A percentile compares a stretch with the other conserved stretches of the same genome.
phyloP scores from a whole-genome alignment of 2,113 vertebrate genomes.

The Poeciliopsis occidentalis region DNA sequence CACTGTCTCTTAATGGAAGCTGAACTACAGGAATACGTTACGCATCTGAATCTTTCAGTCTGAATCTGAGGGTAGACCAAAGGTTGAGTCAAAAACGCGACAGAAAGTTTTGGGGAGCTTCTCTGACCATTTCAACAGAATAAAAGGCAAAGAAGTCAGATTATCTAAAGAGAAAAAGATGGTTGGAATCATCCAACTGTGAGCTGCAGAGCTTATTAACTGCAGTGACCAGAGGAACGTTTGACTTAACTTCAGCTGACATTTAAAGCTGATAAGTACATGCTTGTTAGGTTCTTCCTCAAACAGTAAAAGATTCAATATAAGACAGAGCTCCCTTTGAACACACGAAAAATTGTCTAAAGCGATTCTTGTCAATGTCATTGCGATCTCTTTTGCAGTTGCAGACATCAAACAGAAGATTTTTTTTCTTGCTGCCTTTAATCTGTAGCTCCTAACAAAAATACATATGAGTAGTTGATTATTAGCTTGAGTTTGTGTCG shows the following conservation, averaged over 20 bases:
- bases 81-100: constrained; percentile 1
- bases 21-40: constrained; percentile 22
- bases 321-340: constrained; percentile 12
- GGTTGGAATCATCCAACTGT: constrained; percentile 15
- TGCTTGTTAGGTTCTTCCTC: constrained; percentile 25
- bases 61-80: background rate
- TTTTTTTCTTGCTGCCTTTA: too few species aligned
- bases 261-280: constrained; percentile 25
- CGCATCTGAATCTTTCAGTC: constrained; percentile 2
- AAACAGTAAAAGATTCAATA: constrained; percentile 19
- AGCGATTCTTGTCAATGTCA: background rate
- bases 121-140: constrained; percentile 13
- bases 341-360: background rate
- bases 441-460: background rate
- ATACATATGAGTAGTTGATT: background rate
- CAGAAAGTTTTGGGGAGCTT: constrained; percentile 10
- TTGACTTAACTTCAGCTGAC: background rate
- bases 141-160: constrained; percentile 14
- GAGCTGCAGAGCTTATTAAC: constrained; percentile 8
- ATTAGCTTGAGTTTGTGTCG: background rate
- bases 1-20: background rate
- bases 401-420: background rate
- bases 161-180: constrained; percentile 18
- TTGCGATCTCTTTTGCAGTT: background rate
- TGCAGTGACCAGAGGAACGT: constrained; percentile 3